Evolutionary conservation across 2,113 vertebrate species (phyloP).

Genomic region (Gambusia holbrooki): DNA sequence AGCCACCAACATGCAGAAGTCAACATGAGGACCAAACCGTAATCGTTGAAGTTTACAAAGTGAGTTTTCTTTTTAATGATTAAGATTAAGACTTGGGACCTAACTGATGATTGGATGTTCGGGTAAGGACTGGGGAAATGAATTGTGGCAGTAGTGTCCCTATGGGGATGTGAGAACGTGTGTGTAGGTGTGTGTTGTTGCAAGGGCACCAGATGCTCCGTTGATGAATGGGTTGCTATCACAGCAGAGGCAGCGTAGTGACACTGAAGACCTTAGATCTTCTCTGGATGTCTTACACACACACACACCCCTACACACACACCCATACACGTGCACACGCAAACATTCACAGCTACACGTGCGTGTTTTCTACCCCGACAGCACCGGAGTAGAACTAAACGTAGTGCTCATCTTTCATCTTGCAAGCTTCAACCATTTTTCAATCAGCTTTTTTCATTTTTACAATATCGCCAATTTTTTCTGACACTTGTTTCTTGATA

Average conservation of each 20-base stretch:
- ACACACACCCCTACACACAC: not conserved
- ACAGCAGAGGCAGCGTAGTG: slow-evolving; percentile 69
- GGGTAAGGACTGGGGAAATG: not conserved
- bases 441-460: not conserved
- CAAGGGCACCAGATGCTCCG: slow-evolving; percentile 71
- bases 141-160: not conserved
- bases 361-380: slow-evolving; percentile 18
- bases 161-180: not conserved
- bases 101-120: not conserved
- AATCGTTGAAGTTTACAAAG: not conserved
- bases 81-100: not conserved
- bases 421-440: not conserved
- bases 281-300: slow-evolving; percentile 43
- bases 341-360: slow-evolving; percentile 2
- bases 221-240: slow-evolving; percentile 73
- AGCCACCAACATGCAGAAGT: not conserved
- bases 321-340: not conserved
- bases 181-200: slow-evolving; percentile 35
- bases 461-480: not conserved
- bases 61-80: not conserved
- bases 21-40: not conserved
- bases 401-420: slow-evolving; percentile 45
- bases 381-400: slow-evolving; percentile 37
- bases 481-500: not conserved
- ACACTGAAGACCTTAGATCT: slow-evolving; percentile 75